Percentiles rank a stretch among this genome's conserved stretches.
phyloP scores from a whole-genome alignment of 2,797 vertebrate genomes.

The Distichodus sexfasciatus region DNA sequence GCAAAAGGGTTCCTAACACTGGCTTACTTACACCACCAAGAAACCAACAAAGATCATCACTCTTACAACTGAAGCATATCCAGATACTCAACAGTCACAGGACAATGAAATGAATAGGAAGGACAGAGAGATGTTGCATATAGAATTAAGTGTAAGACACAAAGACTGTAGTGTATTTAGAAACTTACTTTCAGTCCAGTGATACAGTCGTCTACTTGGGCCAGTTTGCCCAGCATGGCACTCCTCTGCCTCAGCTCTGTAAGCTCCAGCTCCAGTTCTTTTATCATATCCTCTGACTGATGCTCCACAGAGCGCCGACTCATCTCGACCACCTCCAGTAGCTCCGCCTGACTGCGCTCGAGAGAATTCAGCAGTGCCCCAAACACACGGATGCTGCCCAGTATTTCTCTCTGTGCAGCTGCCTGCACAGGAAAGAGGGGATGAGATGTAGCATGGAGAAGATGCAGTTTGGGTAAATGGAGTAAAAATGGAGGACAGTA shows the following conservation, averaged over 20 bases:
- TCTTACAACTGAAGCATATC: too few species aligned
- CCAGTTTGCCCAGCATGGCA: conserved; percentile 52
- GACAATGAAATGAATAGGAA: too few species aligned
- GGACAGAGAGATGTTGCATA: too few species aligned
- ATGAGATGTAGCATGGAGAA: neutral
- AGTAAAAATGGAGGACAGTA: too few species aligned
- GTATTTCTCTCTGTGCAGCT: conserved; percentile 56
- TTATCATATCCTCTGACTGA: conserved; percentile 60
- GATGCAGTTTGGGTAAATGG: neutral
- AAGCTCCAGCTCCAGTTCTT: conserved; percentile 68
- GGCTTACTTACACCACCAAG: too few species aligned
- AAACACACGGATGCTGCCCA: conserved; percentile 57
- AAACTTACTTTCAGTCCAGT: conserved; percentile 61
- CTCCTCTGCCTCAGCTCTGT: conserved; percentile 58
- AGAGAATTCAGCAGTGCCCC: conserved; percentile 55
- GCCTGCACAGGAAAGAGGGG: conserved; percentile 36
- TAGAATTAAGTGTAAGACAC: too few species aligned
- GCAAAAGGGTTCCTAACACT: too few species aligned
- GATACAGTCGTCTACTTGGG: conserved; percentile 56
- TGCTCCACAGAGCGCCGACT: conserved; percentile 52
- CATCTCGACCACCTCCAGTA: conserved; percentile 65
- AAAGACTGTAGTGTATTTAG: neutral
- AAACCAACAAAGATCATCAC: too few species aligned
- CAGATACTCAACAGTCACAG: too few species aligned
- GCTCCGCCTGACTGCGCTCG: conserved; percentile 61